Percentiles rank a stretch among this genome's conserved stretches.
Evolutionary conservation across 2,797 vertebrate species (phyloP).

Genomic region (Chromobotia macracanthus): DNA sequence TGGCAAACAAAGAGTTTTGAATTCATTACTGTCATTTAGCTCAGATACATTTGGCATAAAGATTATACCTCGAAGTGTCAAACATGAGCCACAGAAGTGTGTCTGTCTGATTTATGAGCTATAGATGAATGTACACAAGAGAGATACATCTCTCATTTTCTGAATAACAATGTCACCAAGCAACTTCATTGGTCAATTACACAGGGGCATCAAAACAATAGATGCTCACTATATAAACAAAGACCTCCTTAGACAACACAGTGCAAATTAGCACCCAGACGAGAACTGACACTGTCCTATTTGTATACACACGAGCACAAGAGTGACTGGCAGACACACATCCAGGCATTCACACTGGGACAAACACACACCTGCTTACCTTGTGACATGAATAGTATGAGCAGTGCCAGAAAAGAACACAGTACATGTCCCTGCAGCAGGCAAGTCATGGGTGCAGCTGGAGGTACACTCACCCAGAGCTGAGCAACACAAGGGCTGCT

Average conservation of each 20-base stretch:
- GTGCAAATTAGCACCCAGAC: neutral
- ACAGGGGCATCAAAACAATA: neutral
- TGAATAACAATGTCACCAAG: neutral
- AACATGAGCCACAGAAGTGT: neutral
- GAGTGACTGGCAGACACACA: neutral
- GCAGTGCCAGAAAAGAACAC: conserved; percentile 39
- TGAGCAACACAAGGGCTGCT: conserved; percentile 25
- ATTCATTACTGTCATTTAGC: conserved; percentile 25
- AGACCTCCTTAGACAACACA: neutral
- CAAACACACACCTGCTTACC: conserved; percentile 49
- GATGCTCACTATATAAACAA: neutral
- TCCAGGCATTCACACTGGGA: conserved; percentile 5
- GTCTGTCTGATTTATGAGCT: neutral
- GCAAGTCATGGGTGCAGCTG: conserved; percentile 54
- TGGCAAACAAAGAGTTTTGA: conserved; percentile 15
- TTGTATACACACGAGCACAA: neutral
- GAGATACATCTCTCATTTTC: neutral
- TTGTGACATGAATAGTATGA: conserved; percentile 46
- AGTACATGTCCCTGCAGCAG: conserved; percentile 39
- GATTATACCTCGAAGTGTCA: neutral
- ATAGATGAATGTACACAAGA: neutral
- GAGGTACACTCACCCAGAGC: conserved; percentile 28
- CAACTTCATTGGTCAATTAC: neutral
- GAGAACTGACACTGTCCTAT: neutral
- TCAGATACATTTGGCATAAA: neutral